phyloP scores from a whole-genome alignment of 1,140 invertebrate genomes.

The Zeugodacus cucurbitae region DNA sequence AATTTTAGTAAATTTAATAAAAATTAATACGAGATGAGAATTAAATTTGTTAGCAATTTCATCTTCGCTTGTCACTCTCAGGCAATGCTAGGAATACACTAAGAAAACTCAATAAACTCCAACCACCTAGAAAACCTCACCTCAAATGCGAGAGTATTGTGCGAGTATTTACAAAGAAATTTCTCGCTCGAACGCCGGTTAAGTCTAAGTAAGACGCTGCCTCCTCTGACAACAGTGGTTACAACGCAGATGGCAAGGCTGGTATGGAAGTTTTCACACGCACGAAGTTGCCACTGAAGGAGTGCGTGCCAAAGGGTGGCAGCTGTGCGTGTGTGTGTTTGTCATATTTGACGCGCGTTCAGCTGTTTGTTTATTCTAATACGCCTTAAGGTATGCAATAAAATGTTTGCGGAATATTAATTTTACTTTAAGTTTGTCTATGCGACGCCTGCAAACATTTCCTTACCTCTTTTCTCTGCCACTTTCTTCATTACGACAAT shows the following conservation, averaged over 20 bases:
- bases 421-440: slow-evolving; percentile 49
- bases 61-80: no score
- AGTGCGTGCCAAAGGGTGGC: not conserved
- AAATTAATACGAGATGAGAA: no score
- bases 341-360: not conserved
- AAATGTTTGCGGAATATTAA: slow-evolving; percentile 56
- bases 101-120: not conserved
- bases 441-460: not conserved
- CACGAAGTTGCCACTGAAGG: not conserved
- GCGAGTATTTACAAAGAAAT: not conserved
- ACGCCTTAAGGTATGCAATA: slow-evolving; percentile 62
- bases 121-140: not conserved
- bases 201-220: not conserved
- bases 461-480: not conserved
- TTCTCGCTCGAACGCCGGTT: not conserved
- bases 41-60: no score
- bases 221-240: not conserved
- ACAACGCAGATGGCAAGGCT: not conserved
- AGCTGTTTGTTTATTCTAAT: slow-evolving; percentile 44
- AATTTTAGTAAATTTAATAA: no score
- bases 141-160: not conserved
- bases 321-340: not conserved
- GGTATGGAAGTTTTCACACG: not conserved
- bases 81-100: not conserved
- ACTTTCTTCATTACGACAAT: not conserved